Base-by-base conservation (phyloP, 1,140 invertebrate genomes). In the Chelonus insularis region DNA sequence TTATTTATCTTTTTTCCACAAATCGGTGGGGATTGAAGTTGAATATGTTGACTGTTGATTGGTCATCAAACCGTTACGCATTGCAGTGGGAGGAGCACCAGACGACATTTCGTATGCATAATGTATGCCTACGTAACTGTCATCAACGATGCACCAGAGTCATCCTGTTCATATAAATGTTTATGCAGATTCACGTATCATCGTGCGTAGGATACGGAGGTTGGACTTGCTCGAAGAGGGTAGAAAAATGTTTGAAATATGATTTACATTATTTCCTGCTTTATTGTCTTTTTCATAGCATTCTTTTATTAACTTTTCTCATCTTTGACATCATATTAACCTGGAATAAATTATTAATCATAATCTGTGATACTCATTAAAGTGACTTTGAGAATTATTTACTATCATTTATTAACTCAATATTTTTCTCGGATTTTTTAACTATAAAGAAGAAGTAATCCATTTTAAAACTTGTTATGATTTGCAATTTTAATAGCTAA, bases 101-200 rank as follows among this genome's bases (percentile, higher is more conserved):
- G 29, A 43, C 60, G 60, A 65, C 57, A 63, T 63, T 63, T 54
- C 61, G 66, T 51, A 69, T 59, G 63, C 64, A 70, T 72, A 69
- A 72, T 70, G 63, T 47, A 66, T 67, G 67, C 69, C 68, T 67
- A 70, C 67, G 70, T 73, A 68, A 64, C 70, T 68, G 67, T 70
- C 70, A 72, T 64, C 64, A 60, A 43, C 51, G 43, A 55, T 54
- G 51, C 41, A 54, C 32, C 16, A 14, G 16, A 55, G 16, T 12
- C 18, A 55, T 37, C 18, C 36, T 54, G 34, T 18, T 29, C 29
- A 21, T 41, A 29, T 11, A 11, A 39, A 4, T 39, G 11, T 11
- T 16, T 43, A 43, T 18, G 14, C 41, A 16, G 41, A 11, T 39
- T 9, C 8, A 18, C 8, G 14, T 43, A 29, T 29, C 25, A 29